These are phyloP conservation scores for Hydropotes inermis DNA, from an alignment of 2,113 vertebrate species.

Conservation along the genomic window DNA sequence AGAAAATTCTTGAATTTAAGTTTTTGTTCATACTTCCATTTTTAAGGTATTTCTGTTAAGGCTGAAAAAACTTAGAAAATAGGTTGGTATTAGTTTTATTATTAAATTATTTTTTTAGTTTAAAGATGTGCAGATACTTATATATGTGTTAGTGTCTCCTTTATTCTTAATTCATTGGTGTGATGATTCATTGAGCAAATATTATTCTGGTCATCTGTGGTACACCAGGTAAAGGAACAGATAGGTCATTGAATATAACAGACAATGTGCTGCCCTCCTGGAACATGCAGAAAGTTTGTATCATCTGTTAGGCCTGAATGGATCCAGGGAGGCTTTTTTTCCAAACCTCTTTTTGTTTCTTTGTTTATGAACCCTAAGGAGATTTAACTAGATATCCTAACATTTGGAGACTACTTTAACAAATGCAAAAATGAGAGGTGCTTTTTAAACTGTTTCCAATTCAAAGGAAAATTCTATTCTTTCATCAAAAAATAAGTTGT, in stretches of 20 bases:
- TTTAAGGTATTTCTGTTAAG: not conserved
- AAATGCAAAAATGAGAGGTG: not conserved
- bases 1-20: not conserved
- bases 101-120: not conserved
- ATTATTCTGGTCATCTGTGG: not conserved
- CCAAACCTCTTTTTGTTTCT: not conserved
- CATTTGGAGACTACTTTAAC: constrained; percentile 10
- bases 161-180: not conserved
- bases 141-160: not conserved
- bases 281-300: not conserved
- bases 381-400: not conserved
- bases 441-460: not conserved
- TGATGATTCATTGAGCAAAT: not conserved
- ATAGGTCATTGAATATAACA: not conserved
- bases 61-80: not conserved
- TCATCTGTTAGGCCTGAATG: not conserved
- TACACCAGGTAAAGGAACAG: not conserved
- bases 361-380: not conserved
- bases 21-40: not conserved
- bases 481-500: constrained; percentile 50
- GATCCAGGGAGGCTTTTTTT: not conserved
- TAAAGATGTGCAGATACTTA: not conserved
- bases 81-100: not conserved
- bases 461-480: constrained; percentile 73
- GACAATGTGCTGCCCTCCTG: not conserved